Evolutionary conservation across 2,888 invertebrate species (phyloP), one percentile per base, ranked within the genome.

Genomic region (Elysia crispata): DNA sequence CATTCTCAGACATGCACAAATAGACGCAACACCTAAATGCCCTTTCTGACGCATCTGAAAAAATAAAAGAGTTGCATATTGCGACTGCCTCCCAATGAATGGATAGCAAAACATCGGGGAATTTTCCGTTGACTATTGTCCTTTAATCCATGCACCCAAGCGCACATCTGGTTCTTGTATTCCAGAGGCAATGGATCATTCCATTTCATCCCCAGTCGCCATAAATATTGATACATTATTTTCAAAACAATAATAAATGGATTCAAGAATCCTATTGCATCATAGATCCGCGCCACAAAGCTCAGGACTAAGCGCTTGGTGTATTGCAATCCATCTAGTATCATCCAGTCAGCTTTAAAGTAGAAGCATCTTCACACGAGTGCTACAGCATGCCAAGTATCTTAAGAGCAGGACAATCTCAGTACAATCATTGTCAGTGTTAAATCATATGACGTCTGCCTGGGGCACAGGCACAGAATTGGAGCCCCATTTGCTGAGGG

Each of bases 11-110:
- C 31, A 25, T 18, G 1, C 78, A 20, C 0, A 85, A 30, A 74
- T 86, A 87, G 15, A 85, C 79, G 23, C 67, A 72, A 0, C 85
- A 83, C 15, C 85, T 81, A 72, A 86, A 88, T 1, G 81, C 87
- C 54, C 77, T 73, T 60, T 76, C 72, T 28, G 85, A 85, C 3
- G 87, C 86, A 73, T 88, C 86, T 28, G 78, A 82, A 69, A 86
- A 88, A 31, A 79, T 83, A 76, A n/a, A 83, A 8, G 8, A 60
- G 60, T 60, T 60, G 8, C 60, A 60, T 60, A 8, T 20, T 23
- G 6, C 15, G 8, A 60, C 5, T 60, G 60, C 60, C 15, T 23
- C 60, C 15, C 5, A 5, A 60, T 5, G 60, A 5, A 5, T 60
- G 60, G 15, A 18, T 60, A 8, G 60, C 5, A 3, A 60, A 5